Percentiles rank a stretch among this genome's conserved stretches.
phyloP scores from a whole-genome alignment of 2,888 invertebrate genomes.

The Volucella inanis region DNA sequence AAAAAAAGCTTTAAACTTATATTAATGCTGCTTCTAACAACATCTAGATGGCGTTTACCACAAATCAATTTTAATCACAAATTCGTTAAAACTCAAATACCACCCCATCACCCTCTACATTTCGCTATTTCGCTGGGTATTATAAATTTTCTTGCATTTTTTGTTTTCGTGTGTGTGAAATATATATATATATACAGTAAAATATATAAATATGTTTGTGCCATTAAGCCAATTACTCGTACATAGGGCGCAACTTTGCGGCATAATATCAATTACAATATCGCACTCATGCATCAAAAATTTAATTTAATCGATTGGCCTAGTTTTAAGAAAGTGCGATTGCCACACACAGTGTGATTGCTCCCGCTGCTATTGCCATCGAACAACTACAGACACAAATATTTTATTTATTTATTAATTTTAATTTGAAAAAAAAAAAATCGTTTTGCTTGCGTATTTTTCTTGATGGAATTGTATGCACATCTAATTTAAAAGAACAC shows the following conservation, averaged over 20 bases:
- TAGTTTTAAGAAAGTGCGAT: conserved; percentile 29
- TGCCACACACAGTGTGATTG: conserved; percentile 38
- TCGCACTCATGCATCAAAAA: conserved; percentile 45
- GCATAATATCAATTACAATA: conserved; percentile 53
- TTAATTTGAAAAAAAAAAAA: conserved; percentile 1
- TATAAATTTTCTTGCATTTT: conserved; percentile 17
- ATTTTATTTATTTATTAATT: neutral
- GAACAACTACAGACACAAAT: neutral
- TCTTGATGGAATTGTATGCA: conserved; percentile 18
- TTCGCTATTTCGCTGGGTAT: neutral
- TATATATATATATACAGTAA: too few relatives aligned
- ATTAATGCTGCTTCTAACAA: neutral
- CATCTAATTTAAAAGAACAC: conserved; percentile 2
- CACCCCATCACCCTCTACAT: neutral
- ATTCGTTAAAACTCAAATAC: conserved; percentile 20
- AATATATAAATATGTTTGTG: neutral
- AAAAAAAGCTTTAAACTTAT: conserved; percentile 14
- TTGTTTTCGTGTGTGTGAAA: conserved; percentile 8
- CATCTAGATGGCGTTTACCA: conserved; percentile 46
- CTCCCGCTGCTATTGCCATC: neutral
- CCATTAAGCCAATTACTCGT: conserved; percentile 36
- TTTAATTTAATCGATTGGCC: conserved; percentile 62
- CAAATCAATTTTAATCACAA: neutral
- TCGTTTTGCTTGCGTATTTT: conserved; percentile 11
- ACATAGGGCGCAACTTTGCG: conserved; percentile 22